These are phyloP conservation scores for Bilobella aurantiaca DNA, from an alignment of 1,140 invertebrate species.

Conservation along the genomic window DNA sequence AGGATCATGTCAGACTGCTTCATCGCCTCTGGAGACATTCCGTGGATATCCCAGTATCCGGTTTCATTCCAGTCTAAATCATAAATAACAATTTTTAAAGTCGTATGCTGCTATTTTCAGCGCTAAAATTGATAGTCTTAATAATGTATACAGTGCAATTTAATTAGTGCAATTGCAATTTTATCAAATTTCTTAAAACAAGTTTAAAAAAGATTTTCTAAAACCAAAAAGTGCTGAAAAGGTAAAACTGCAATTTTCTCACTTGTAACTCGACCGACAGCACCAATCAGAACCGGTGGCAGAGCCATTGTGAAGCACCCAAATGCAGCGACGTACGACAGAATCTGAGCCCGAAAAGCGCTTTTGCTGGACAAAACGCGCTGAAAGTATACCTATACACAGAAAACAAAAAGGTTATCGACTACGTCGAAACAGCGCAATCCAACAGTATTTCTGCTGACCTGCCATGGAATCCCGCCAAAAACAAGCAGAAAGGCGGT, in stretches of 20 bases:
- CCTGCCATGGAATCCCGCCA: slow-evolving; percentile 78
- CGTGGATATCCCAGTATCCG: slow-evolving; percentile 42
- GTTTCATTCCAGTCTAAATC: slow-evolving; percentile 57
- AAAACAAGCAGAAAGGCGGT: slow-evolving; percentile 60
- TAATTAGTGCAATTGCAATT: no score
- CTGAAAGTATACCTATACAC: slow-evolving; percentile 68
- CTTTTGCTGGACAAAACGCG: slow-evolving; percentile 64
- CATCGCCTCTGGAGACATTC: slow-evolving; percentile 40
- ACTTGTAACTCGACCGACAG: slow-evolving; percentile 58
- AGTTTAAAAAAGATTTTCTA: not conserved
- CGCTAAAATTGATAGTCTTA: no score
- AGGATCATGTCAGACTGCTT: slow-evolving; percentile 52
- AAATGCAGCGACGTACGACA: slow-evolving; percentile 63
- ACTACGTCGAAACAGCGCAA: no score
- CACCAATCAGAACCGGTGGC: slow-evolving; percentile 62
- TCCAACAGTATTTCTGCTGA: slow-evolving; percentile 35
- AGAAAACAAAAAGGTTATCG: not conserved
- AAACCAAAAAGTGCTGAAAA: not conserved
- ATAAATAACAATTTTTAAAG: no score
- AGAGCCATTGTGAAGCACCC: slow-evolving; percentile 64
- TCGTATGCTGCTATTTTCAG: no score
- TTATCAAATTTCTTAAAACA: no score
- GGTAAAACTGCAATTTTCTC: slow-evolving; percentile 22
- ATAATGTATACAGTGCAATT: no score
- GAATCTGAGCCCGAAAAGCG: slow-evolving; percentile 53